A percentile compares a stretch with the other conserved stretches of the same genome.
Conservation (phyloP, 2,113 vertebrate species). For the Pungitius pungitius region DNA sequence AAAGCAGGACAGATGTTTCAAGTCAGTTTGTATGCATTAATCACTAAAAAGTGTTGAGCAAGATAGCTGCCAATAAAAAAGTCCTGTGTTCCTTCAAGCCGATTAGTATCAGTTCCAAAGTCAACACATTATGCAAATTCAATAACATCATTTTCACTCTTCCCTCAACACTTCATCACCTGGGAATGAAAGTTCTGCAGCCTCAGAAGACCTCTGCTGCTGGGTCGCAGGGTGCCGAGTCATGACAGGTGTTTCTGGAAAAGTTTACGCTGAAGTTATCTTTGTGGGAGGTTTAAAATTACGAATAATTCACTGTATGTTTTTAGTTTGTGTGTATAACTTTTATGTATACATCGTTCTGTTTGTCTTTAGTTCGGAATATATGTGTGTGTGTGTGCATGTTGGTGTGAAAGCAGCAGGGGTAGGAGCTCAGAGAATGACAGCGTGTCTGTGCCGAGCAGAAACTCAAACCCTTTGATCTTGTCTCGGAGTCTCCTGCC, state of each 20-base stretch:
- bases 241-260: conserved; percentile 54
- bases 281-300: neutral
- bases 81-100: conserved; percentile 56
- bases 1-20: conserved; percentile 69
- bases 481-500: conserved; percentile 75
- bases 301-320: conserved; percentile 1
- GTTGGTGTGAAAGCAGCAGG: conserved; percentile 60
- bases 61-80: conserved; percentile 65
- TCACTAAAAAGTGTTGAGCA: conserved; percentile 72
- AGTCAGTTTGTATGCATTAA: conserved; percentile 67
- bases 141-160: conserved; percentile 70
- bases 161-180: conserved; percentile 70
- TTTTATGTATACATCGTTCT: neutral
- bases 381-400: conserved; percentile 29
- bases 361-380: conserved; percentile 7
- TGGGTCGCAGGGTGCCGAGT: conserved; percentile 13
- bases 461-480: conserved; percentile 78
- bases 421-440: conserved; percentile 66
- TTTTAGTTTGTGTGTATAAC: neutral
- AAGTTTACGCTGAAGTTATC: conserved; percentile 2
- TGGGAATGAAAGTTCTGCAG: conserved; percentile 56
- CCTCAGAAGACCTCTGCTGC: conserved; percentile 45
- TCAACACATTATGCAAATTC: conserved; percentile 80
- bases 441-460: conserved; percentile 68
- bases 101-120: conserved; percentile 70